These are phyloP conservation scores for Speoplatyrhinus poulsoni DNA, from an alignment of 2,113 vertebrate genomes.

Conservation along the genomic window DNA sequence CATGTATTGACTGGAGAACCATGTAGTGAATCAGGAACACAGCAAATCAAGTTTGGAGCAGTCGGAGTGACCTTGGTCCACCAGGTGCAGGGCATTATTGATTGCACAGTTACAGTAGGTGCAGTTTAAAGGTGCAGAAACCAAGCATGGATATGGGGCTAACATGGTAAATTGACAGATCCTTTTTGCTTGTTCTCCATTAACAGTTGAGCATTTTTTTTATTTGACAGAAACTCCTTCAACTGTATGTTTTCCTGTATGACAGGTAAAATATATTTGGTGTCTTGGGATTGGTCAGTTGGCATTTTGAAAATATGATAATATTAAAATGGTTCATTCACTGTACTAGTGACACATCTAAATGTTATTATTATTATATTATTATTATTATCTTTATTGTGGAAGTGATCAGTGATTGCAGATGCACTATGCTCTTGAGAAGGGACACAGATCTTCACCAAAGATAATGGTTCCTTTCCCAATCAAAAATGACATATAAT, in stretches of 20 bases:
- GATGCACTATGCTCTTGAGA: not conserved
- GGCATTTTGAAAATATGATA: not conserved
- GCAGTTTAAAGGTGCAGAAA: not conserved
- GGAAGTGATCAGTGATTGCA: not conserved
- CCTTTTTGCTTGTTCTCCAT: no score
- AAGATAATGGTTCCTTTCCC: not conserved
- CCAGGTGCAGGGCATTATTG: conserved; percentile 1
- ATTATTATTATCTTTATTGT: not conserved
- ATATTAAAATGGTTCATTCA: not conserved
- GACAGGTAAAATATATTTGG: no score
- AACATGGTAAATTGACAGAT: no score
- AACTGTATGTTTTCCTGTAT: no score
- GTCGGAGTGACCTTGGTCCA: not conserved
- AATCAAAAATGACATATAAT: not conserved
- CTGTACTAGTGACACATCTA: not conserved
- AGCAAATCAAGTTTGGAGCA: not conserved
- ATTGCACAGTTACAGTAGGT: no score
- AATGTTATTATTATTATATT: not conserved
- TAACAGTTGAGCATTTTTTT: no score
- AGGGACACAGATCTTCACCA: not conserved
- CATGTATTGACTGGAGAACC: not conserved
- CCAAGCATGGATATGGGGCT: not conserved
- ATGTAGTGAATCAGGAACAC: not conserved
- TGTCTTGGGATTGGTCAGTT: no score
- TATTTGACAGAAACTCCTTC: no score